These are phyloP conservation scores for Brachypteracias leptosomus DNA, from an alignment of 2,113 vertebrate species.

Conservation along the genomic window DNA sequence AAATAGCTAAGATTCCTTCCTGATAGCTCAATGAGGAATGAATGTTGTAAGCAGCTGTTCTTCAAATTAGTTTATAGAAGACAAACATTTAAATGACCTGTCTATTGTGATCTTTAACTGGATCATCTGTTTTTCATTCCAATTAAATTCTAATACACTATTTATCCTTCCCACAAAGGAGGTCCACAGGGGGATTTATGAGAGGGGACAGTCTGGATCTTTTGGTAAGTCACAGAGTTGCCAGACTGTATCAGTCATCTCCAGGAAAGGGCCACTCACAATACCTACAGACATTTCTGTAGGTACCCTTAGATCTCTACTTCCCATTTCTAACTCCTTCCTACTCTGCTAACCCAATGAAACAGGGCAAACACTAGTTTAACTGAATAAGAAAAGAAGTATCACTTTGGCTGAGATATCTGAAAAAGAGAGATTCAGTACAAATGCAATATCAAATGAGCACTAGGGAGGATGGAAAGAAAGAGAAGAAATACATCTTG, in stretches of 20 bases:
- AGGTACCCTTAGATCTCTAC: neutral
- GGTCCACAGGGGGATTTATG: neutral
- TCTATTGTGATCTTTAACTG: neutral
- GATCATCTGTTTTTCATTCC: neutral
- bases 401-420: neutral
- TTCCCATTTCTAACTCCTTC: neutral
- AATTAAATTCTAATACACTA: neutral
- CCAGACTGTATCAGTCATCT: neutral
- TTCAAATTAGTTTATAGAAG: neutral
- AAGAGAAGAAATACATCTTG: neutral
- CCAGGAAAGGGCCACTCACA: neutral
- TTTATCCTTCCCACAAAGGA: neutral
- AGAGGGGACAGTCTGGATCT: neutral
- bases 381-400: neutral
- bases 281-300: neutral
- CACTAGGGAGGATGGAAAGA: neutral
- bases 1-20: conserved; percentile 19
- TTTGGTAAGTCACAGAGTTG: neutral
- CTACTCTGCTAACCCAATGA: neutral
- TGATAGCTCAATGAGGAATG: conserved; percentile 4
- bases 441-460: neutral
- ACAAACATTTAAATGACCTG: neutral
- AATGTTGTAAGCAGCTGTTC: neutral
- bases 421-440: neutral
- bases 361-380: neutral